Percentiles rank a stretch among this genome's conserved stretches.
phyloP scores from a whole-genome alignment of 2,888 invertebrate species.

The Netelia virgata region DNA sequence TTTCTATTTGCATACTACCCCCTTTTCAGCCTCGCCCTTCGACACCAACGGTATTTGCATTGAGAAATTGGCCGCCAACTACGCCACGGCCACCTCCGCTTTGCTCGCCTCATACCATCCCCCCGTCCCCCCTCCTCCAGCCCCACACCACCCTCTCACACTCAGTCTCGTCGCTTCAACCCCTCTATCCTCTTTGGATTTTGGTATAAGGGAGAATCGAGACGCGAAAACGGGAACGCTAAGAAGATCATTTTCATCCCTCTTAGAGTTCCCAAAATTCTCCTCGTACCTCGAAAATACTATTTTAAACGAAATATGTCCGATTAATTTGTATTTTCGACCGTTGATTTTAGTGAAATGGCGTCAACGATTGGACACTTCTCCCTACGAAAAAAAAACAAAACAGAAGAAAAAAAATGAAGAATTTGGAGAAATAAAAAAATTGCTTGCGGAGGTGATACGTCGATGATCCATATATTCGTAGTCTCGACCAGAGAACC shows the following conservation, averaged over 20 bases:
- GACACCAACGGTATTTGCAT: slow-evolving; percentile 84
- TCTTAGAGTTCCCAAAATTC: neutral
- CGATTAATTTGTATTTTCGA: neutral
- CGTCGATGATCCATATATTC: neutral
- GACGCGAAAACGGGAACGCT: slow-evolving; percentile 20
- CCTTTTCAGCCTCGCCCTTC: slow-evolving; percentile 81
- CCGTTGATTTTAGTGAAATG: neutral
- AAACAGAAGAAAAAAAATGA: too few species aligned
- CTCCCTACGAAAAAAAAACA: too few species aligned
- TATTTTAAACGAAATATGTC: neutral
- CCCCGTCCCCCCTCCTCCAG: slow-evolving; percentile 53
- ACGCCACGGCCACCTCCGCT: slow-evolving; percentile 79
- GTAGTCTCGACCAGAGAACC: neutral
- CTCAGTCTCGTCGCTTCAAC: slow-evolving; percentile 38
- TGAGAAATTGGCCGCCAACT: slow-evolving; percentile 84
- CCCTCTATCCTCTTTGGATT: slow-evolving; percentile 48
- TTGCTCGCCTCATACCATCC: slow-evolving; percentile 66
- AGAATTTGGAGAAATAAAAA: neutral
- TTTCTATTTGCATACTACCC: slow-evolving; percentile 83
- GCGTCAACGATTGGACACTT: neutral
- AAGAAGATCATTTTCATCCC: neutral
- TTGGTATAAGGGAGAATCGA: slow-evolving; percentile 18
- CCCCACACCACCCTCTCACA: slow-evolving; percentile 10
- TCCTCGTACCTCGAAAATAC: neutral
- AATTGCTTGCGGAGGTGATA: too few species aligned